phyloP scores from a whole-genome alignment of 2,797 vertebrate species.

The Melanotaenia trifasciata region DNA sequence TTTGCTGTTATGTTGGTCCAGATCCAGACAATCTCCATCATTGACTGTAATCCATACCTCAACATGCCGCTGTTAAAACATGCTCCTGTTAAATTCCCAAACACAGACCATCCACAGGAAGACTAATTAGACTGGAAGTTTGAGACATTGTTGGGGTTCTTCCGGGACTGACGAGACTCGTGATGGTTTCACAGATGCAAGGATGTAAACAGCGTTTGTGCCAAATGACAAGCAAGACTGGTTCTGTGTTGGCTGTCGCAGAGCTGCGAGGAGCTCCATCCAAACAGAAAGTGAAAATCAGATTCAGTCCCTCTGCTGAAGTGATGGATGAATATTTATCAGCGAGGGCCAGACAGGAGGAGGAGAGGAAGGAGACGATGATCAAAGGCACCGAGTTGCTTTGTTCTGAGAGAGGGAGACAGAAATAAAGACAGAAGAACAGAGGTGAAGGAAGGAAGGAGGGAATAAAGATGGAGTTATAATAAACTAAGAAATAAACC shows the following conservation, averaged over 20 bases:
- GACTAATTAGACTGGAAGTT: slow-evolving; percentile 35
- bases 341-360: slow-evolving; percentile 57
- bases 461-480: background rate
- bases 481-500: slow-evolving; percentile 1
- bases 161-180: slow-evolving; percentile 11
- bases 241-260: slow-evolving; percentile 10
- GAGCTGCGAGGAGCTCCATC: slow-evolving; percentile 36
- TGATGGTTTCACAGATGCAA: slow-evolving; percentile 36
- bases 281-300: slow-evolving; percentile 54
- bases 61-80: no score
- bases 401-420: slow-evolving; percentile 58
- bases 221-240: slow-evolving; percentile 41
- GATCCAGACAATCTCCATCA: no score
- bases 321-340: slow-evolving; percentile 74
- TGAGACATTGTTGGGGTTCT: slow-evolving; percentile 17
- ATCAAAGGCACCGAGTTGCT: slow-evolving; percentile 68
- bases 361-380: slow-evolving; percentile 60
- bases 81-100: slow-evolving; percentile 16
- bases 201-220: slow-evolving; percentile 34
- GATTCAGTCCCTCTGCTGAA: slow-evolving; percentile 55
- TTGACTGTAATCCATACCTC: no score
- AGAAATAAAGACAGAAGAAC: slow-evolving; percentile 4
- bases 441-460: slow-evolving; percentile 11
- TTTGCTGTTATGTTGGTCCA: no score
- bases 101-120: slow-evolving; percentile 6